Conservation (phyloP, 2,888 invertebrate genomes). For the Trilocha varians region DNA sequence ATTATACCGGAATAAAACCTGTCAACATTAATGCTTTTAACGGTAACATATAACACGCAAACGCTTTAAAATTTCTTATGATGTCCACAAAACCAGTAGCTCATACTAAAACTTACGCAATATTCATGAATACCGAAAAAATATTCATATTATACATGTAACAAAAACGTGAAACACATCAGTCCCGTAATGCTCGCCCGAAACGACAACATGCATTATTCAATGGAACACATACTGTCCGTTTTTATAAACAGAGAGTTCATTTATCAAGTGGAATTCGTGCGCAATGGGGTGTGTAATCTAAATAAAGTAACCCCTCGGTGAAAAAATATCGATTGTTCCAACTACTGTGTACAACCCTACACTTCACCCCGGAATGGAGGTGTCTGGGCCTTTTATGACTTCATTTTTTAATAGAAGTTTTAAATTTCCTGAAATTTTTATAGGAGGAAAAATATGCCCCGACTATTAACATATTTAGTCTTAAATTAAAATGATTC, state of each 20-base stretch:
- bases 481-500: no score
- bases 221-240: neutral
- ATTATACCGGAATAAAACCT: no score
- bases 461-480: no score
- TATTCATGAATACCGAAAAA: neutral
- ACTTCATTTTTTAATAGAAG: neutral
- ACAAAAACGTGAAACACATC: neutral
- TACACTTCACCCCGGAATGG: neutral
- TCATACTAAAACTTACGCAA: neutral
- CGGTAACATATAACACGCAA: no score
- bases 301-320: conserved; percentile 22
- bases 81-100: neutral
- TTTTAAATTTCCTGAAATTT: no score
- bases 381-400: neutral
- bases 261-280: conserved; percentile 15
- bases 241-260: conserved; percentile 3
- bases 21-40: no score
- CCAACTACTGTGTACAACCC: neutral
- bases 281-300: conserved; percentile 17
- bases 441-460: no score
- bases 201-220: neutral
- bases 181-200: neutral
- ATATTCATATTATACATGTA: neutral
- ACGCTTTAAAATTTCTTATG: no score
- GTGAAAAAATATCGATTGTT: conserved; percentile 16